Conservation (phyloP, 2,888 invertebrate species). For the Dusona sp. region DNA sequence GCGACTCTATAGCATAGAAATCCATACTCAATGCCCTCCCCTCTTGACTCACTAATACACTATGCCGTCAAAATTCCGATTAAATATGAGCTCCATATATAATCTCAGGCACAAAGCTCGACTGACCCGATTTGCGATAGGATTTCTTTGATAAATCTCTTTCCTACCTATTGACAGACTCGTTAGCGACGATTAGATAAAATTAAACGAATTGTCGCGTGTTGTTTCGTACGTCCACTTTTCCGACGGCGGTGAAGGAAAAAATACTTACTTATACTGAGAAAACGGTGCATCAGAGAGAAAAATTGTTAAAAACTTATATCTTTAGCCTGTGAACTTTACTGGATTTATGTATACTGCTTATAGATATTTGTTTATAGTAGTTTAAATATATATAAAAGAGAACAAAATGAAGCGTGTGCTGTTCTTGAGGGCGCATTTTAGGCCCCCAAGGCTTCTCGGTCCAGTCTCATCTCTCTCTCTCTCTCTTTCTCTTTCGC, state of each 20-base stretch:
- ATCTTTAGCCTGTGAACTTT: background rate
- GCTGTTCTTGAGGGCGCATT: conserved; percentile 53
- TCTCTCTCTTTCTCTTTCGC: conserved; percentile 32
- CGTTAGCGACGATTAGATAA: conserved; percentile 62
- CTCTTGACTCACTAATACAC: background rate
- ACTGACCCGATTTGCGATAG: conserved; percentile 24
- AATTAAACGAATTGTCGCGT: conserved; percentile 41
- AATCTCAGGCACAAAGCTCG: background rate
- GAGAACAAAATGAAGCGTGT: conserved; percentile 61
- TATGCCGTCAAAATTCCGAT: conserved; percentile 15
- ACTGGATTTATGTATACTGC: background rate
- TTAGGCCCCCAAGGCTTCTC: conserved; percentile 55
- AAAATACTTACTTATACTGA: background rate
- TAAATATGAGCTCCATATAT: background rate
- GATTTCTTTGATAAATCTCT: conserved; percentile 46
- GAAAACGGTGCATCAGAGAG: background rate
- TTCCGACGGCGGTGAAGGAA: background rate
- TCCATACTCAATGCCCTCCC: conserved; percentile 1
- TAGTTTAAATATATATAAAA: conserved; percentile 25
- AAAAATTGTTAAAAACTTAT: background rate
- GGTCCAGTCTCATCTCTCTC: conserved; percentile 37
- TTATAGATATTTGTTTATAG: background rate
- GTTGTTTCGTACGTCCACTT: background rate
- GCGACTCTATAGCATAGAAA: conserved; percentile 12
- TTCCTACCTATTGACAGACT: conserved; percentile 35